Base-by-base conservation (phyloP, 2,888 invertebrate species). In the Polia nebulosa region DNA sequence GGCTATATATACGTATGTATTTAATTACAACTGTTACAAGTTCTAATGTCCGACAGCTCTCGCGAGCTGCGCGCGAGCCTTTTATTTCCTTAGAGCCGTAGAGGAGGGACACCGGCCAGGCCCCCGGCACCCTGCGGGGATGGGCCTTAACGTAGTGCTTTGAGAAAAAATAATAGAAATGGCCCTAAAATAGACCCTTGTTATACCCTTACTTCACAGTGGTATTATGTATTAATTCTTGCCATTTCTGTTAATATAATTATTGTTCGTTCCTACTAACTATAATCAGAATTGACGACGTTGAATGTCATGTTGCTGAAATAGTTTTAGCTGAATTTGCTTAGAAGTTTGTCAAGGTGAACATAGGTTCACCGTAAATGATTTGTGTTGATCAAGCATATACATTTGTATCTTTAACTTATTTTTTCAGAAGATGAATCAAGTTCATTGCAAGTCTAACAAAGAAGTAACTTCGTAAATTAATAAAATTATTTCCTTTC, bases 291-390 rank as follows among this genome's bases (percentile, higher is more conserved):
- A 7, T 11, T 17, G 9, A 20, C 41, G 20, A 32, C 6, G 29
- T 13, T 22, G 29, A 32, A 13, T 22, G 13, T 8, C 3, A 45
- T 36, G 4, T 13, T 8, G 3, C 8, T 9, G 1, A 22, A 39
- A 41, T 17, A 0, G 51, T 20, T 17, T 17, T 15, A n/a, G 15
- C 22, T 41, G 3, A 5, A 20, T 22, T 61, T 29, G 3, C 8
- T n/a, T 6, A n/a, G 4, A 11, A 25, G 15, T 3, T n/a, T 15
- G 9, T 25, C n/a, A 0, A 51, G 8, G 11, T 17, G 20, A 32
- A 65, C n/a, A 7, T n/a, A 32, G n/a, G n/a, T 20, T 55, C n/a
- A n/a, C n/a, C n/a, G n/a, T n/a, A 15, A 36, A 22, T 34, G 45
- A 3, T 47, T 29, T 25, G 1, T 5, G n/a, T 13, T 55, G 0